Base-by-base conservation (phyloP, 2,113 vertebrate species). In the Promerops cafer region DNA sequence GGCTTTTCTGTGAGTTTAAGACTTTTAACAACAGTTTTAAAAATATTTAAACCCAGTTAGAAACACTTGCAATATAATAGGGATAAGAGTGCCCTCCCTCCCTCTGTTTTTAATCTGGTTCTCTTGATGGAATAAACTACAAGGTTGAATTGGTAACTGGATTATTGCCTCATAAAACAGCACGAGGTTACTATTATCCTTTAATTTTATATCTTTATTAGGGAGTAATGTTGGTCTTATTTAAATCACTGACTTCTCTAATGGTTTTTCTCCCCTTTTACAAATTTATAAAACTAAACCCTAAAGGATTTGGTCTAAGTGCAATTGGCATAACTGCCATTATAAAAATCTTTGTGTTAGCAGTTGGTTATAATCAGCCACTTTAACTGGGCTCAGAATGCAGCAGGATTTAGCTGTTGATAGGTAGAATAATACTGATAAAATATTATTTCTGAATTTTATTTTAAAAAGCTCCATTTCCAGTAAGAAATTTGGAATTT, bases 171-270 rank as follows among this genome's bases (percentile, higher is more conserved):
- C 93, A 96, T 97, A 97, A 98, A 98, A 97, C 96, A 97, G 93
- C 95, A 96, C 63, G 96, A 96, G 79, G 93, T 98, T 98, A 96
- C 92, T 96, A 95, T 97, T 98, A 96, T 95, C 95, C 94, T 95
- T 97, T 97, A 98, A 97, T 98, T 98, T 98, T 98, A 97, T 96
- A 96, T 97, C 96, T 97, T 98, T 97, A 96, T 97, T 97, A 96
- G 96, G 91, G 96, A 89, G 90, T 95, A 97, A 96, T 97, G 89
- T 88, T 96, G 92, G 93, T 96, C 93, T 95, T 97, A 95, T 93
- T 97, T 96, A 84, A 97, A 90, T 97, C 49, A 68, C 90, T 97
- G 89, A 95, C 40, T 95, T 93, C 89, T 97, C 92, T 95, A 90
- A 90, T 97, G 83, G 76, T 97, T 97, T 97, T 94, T 97, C 61